These are phyloP conservation scores for Indicator indicator DNA, from an alignment of 2,113 vertebrate species.

Conservation along the genomic window DNA sequence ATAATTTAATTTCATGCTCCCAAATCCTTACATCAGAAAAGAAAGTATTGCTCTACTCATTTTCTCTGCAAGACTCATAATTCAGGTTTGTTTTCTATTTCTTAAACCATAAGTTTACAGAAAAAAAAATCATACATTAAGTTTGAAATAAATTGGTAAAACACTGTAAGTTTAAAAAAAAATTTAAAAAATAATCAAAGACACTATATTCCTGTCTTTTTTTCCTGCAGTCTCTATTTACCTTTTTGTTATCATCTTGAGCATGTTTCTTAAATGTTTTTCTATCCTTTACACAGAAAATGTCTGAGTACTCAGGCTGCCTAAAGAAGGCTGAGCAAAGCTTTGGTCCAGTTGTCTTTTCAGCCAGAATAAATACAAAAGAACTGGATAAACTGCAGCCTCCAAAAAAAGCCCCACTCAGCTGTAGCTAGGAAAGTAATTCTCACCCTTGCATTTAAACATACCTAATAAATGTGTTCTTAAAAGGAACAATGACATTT, in stretches of 20 bases:
- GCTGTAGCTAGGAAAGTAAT: neutral
- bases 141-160: neutral
- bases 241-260: neutral
- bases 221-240: neutral
- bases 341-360: neutral
- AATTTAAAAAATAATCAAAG: neutral
- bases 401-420: neutral
- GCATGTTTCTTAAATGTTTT: neutral
- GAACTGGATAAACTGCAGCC: neutral
- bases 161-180: neutral
- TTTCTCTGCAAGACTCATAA: neutral
- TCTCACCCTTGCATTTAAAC: neutral
- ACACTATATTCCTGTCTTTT: neutral
- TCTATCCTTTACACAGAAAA: neutral
- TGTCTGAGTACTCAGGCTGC: neutral
- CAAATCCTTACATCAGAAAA: neutral
- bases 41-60: neutral
- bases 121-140: neutral
- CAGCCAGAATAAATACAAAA: neutral
- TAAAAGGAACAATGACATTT: neutral
- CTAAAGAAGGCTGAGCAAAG: neutral
- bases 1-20: neutral
- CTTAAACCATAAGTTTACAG: neutral
- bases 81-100: neutral
- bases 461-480: neutral